phyloP scores from a whole-genome alignment of 2,113 vertebrate species.

The Willisornis vidua region DNA sequence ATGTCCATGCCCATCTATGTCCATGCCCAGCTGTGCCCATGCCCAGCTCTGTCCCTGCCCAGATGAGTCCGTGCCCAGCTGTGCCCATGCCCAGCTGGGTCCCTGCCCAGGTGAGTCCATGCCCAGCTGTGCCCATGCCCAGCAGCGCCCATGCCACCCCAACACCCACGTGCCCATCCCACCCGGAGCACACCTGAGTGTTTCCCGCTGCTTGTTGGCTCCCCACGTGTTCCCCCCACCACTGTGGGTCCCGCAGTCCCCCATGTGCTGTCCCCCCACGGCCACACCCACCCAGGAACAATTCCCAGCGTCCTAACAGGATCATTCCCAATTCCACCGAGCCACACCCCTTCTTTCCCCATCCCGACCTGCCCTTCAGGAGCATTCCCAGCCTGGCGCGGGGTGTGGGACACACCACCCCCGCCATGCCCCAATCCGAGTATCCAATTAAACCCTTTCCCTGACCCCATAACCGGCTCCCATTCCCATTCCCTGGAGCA shows the following conservation, averaged over 20 bases:
- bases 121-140: no score
- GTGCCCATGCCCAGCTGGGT: background rate
- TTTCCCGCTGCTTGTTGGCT: no score
- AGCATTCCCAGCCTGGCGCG: background rate
- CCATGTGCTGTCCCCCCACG: no score
- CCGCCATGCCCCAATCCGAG: fast-evolving
- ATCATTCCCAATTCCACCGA: fast-evolving
- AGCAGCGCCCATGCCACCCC: no score
- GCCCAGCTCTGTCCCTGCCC: background rate
- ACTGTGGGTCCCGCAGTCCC: no score
- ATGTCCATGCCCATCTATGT: no score
- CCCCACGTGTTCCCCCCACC: no score
- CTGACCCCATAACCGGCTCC: background rate
- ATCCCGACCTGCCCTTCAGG: fast-evolving
- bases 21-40: background rate
- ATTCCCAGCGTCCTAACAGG: background rate
- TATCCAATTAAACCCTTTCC: background rate
- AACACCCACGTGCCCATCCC: no score
- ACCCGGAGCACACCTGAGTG: no score
- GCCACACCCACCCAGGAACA: fast-evolving
- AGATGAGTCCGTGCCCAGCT: background rate
- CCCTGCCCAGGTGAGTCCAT: background rate
- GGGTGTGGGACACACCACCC: fast-evolving
- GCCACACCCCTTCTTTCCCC: fast-evolving
- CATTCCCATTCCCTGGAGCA: background rate